Evolutionary conservation across 2,888 invertebrate species (phyloP), one percentile per base, ranked within the genome.

Genomic region (Cerastis rubricosa): DNA sequence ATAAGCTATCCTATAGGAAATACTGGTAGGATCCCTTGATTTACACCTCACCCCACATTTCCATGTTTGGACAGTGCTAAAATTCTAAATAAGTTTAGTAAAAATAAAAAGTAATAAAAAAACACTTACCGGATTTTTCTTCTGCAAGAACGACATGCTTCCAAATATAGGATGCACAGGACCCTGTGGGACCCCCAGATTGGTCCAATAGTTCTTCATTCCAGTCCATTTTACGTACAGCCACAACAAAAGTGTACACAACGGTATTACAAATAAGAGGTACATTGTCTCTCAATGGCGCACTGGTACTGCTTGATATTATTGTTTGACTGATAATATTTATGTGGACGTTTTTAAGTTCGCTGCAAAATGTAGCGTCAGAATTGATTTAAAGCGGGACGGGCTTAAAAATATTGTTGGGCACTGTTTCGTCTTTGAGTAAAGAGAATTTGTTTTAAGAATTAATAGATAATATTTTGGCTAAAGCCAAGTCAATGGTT

Each of bases 111-210:
- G 0, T 19, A 9, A 12, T 2, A 29, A 17, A 43, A 12, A 29
- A 25, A 54, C 25, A 89, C 89, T 91, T 82, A 93, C 93, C 11
- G 89, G 81, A 84, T 93, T 93, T 25, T 87, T 83, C 61, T 86
- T 87, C 76, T 88, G 90, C 54, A 93, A 76, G 76, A 91, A 92
- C 1, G 89, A 87, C 71, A 93, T 88, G 67, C 90, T 93, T 5
- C 93, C 93, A 35, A 90, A 61, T 8, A 93, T 11, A 0, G 91
- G 91, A 64, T 92, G 85, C 0, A 92, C 86, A 0, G 85, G 72
- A 5, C 47, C 57, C 47, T 88, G 85, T 0, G 91, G 89, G 5
- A 92, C 85, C 0, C 87, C 86, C 9, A 80, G 83, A 4, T 83
- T 76, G 8, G 63, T 77, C 91, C 91, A 92, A 80, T 85, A 91